These are phyloP conservation scores for Littorina saxatilis DNA, from an alignment of 1,140 invertebrate species.

Conservation along the genomic window DNA sequence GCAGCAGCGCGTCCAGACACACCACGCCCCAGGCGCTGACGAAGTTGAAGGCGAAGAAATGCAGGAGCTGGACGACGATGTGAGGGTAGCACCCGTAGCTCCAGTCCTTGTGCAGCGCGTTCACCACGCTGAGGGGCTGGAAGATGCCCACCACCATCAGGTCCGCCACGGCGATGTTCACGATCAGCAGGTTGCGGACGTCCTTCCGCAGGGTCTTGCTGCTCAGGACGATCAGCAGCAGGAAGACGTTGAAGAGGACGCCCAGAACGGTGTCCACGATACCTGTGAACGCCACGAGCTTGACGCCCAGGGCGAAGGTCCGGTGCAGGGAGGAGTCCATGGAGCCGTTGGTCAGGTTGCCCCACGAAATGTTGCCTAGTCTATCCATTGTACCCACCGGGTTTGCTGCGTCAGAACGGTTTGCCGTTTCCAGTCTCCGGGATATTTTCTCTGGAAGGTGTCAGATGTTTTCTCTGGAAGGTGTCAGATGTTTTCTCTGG, in stretches of 20 bases:
- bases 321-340: neutral
- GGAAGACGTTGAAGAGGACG: neutral
- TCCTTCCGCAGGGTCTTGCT: neutral
- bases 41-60: neutral
- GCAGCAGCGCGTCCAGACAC: neutral
- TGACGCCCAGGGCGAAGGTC: neutral
- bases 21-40: neutral
- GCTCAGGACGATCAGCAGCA: neutral
- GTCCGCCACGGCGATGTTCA: conserved; percentile 15
- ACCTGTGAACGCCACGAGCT: neutral
- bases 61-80: neutral
- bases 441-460: no score
- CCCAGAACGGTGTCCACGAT: neutral
- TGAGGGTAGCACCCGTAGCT: neutral
- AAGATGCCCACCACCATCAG: neutral
- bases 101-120: neutral
- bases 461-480: no score
- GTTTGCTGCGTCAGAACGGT: no score
- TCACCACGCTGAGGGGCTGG: neutral
- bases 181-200: conserved; percentile 9
- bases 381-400: neutral
- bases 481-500: no score
- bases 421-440: no score
- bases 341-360: neutral
- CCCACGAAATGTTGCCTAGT: neutral